phyloP scores from a whole-genome alignment of 2,113 vertebrate species.

The Chaenogobius annularis region DNA sequence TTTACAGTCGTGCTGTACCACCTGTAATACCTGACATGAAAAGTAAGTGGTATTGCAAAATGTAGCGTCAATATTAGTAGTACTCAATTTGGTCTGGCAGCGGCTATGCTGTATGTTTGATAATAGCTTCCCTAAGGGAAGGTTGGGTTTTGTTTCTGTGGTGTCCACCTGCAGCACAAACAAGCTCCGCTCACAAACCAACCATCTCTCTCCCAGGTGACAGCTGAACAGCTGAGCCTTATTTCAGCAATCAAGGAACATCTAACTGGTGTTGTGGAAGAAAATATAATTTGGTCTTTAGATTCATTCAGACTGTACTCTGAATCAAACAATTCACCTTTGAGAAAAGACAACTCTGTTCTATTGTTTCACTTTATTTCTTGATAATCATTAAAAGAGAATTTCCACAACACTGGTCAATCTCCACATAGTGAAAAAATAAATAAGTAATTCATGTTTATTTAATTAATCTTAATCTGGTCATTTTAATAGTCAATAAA shows the following conservation, averaged over 20 bases:
- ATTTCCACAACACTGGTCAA: no score
- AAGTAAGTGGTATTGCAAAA: no score
- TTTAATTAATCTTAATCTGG: not conserved
- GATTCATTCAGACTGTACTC: no score
- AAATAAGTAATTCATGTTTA: not conserved
- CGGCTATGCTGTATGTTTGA: conserved; percentile 46
- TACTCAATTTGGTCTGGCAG: conserved; percentile 28
- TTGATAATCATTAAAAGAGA: no score
- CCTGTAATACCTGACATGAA: no score
- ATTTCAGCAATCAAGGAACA: conserved; percentile 20
- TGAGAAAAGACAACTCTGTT: no score
- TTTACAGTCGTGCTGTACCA: no score
- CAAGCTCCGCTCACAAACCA: conserved; percentile 44
- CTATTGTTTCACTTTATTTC: no score
- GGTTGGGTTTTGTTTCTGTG: conserved; percentile 50
- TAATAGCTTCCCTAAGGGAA: conserved; percentile 54
- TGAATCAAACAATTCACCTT: no score
- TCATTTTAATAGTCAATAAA: not conserved
- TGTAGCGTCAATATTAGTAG: conserved; percentile 5
- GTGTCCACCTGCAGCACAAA: conserved; percentile 66
- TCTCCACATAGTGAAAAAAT: not conserved
- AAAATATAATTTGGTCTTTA: no score
- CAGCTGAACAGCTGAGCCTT: conserved; percentile 55
- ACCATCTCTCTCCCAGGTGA: conserved; percentile 47
- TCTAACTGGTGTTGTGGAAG: no score